Evolutionary conservation across 2,113 vertebrate genomes (phyloP), one percentile per base, ranked within the genome.

Genomic region (Alethe diademata): DNA sequence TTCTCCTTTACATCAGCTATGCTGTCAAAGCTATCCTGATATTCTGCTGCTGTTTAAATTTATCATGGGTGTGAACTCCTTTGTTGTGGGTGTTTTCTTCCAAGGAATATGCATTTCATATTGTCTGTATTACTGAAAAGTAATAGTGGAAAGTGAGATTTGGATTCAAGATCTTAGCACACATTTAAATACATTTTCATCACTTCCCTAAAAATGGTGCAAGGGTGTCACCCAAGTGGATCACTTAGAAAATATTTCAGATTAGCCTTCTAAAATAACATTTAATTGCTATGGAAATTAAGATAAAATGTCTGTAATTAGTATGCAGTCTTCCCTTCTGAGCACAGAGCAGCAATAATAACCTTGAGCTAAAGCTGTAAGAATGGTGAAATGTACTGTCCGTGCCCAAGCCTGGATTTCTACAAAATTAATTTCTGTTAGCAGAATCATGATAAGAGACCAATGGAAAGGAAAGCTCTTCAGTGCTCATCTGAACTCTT

Each of bases 381-480:
- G 70, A 94, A 80, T 42, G 33, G 72, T 75, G 75, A 84, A 90
- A 93, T 28, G 36, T 69, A 85, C 56, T 78, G 45, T 24, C 78
- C 1, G 2, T 80, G 91, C 64, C 65, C 72, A 93, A 79, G 79
- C 54, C 70, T 90, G 64, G 76, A 85, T 93, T 92, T 80, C 79
- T 43, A 81, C 54, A 78, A 88, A 96, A 86, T 92, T 83, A 88
- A 91, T 95, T 96, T 81, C 75, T 90, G 57, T 80, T 78, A 45
- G 75, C 19, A 71, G 8, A 80, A 92, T 83, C 76, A 78, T 28
- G 83, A 84, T 88, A 96, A 91, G 66, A 90, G 43, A 73, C 66
- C 87, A 60, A 71, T 91, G 70, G 54, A 91, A 83, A 66, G 71
- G 83, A 72, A 83, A 23, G 35, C n/a, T 94, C 78, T 60, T 82